phyloP scores from a whole-genome alignment of 1,140 invertebrate genomes.

The Phenacoccus solenopsis region DNA sequence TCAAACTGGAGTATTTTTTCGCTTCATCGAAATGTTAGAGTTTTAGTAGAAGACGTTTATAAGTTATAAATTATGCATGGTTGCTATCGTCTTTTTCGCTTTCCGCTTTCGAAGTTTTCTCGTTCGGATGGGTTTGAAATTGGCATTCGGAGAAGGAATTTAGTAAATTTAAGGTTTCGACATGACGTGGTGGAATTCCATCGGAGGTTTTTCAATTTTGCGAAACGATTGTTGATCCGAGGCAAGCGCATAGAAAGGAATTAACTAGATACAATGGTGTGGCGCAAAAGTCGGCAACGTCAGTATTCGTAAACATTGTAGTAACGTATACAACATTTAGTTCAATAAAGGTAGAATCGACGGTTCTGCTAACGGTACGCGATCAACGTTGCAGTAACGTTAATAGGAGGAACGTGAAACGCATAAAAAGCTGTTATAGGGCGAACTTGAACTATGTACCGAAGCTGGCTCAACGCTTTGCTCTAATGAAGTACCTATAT shows the following conservation, averaged over 20 bases:
- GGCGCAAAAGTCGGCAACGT: too few relatives aligned
- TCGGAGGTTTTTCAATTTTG: too few relatives aligned
- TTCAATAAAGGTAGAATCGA: not conserved
- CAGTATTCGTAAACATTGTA: not conserved
- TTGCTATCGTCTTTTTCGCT: not conserved
- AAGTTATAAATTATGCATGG: not conserved
- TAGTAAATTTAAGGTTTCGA: not conserved
- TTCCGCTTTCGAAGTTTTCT: not conserved
- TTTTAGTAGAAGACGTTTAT: too few relatives aligned
- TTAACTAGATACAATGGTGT: not conserved
- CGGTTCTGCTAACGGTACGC: not conserved
- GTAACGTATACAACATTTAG: not conserved
- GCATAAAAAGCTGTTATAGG: not conserved
- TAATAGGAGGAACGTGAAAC: not conserved
- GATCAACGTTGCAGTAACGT: not conserved
- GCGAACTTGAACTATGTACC: not conserved
- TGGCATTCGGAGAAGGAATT: not conserved
- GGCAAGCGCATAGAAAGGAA: not conserved
- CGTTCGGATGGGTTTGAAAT: not conserved
- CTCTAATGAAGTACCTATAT: not conserved
- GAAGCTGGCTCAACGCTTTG: not conserved
- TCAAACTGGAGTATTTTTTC: too few relatives aligned
- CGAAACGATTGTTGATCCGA: too few relatives aligned
- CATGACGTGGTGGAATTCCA: not conserved
- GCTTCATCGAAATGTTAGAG: too few relatives aligned